Base-by-base conservation (phyloP, 2,888 invertebrate genomes). In the Philereme transversata region DNA sequence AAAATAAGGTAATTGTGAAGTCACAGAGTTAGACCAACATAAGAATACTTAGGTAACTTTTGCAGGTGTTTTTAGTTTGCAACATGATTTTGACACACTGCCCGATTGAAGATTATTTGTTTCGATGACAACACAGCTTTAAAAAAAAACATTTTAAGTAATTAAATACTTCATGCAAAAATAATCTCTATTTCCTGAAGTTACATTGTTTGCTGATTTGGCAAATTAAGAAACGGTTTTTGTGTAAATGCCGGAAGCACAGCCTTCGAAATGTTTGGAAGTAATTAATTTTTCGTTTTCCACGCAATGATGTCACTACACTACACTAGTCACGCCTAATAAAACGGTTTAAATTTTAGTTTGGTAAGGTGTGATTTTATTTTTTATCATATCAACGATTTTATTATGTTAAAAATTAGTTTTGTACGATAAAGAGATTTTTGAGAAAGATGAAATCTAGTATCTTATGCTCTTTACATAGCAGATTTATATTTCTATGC, bases 221-320 rank as follows among this genome's bases (percentile, higher is more conserved):
- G 61, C 64, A 47, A 68, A 62, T 59, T 52, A 59, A 49, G 50
- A 51, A 54, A 51, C 52, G 52, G 33, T 54, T 52, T 33, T 59
- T 55, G 50, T 57, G 40, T 33, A 50, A 56, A 57, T 71, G 57
- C 64, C 67, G 69, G 71, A 71, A 69, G 62, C 22, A 8, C 44
- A 52, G 47, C 65, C 64, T 70, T 68, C 49, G 48, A 4, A 49
- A n/a, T 52, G 61, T 61, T 58, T 51, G 43, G 47, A 51, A 43
- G 11, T 47, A 57, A 51, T 44, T 57, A 63, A 63, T 63, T 56
- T 57, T 55, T 35, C 33, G 48, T 49, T 62, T 53, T 34, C 46
- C 33, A 44, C 41, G n/a, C 3, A 43, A 47, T 62, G 55, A 62
- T 51, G 62, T 62, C 53, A 62, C 40, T 38, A 40, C 38, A 7